These are phyloP conservation scores for Liolophura sinensis DNA, from an alignment of 1,140 invertebrate genomes.

Conservation along the genomic window DNA sequence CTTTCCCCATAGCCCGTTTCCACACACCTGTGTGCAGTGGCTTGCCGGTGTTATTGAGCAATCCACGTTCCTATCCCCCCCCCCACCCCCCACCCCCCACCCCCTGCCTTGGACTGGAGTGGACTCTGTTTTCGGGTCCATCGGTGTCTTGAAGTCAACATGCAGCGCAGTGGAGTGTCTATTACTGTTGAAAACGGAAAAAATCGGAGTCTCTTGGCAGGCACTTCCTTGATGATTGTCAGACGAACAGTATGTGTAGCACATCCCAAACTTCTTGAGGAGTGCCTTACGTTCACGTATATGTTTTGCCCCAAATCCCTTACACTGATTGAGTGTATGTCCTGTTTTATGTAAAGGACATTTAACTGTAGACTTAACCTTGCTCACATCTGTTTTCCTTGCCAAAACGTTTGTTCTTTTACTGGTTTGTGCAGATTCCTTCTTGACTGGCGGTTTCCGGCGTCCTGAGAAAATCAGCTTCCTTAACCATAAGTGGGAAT, in stretches of 20 bases:
- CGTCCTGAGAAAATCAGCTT: not conserved
- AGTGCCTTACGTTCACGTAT: slow-evolving; percentile 13
- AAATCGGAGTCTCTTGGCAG: slow-evolving; percentile 10
- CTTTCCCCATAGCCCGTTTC: too few relatives aligned
- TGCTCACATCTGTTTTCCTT: slow-evolving; percentile 2
- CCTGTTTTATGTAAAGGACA: slow-evolving; percentile 17
- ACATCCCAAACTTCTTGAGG: slow-evolving; percentile 19
- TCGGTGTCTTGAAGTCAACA: not conserved
- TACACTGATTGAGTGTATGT: slow-evolving; percentile 16
- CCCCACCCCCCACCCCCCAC: not conserved
- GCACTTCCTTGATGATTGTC: slow-evolving; percentile 10
- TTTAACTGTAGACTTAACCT: slow-evolving; percentile 3
- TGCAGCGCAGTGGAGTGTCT: slow-evolving; percentile 9
- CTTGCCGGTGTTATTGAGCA: too few relatives aligned
- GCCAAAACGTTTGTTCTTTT: not conserved
- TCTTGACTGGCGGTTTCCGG: not conserved
- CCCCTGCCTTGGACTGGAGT: slow-evolving; percentile 5
- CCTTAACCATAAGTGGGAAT: too few relatives aligned
- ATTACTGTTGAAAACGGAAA: slow-evolving; percentile 7
- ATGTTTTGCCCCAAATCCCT: slow-evolving; percentile 16
- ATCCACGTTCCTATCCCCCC: too few relatives aligned
- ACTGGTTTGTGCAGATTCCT: not conserved
- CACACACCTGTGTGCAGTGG: too few relatives aligned
- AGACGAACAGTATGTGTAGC: slow-evolving; percentile 19
- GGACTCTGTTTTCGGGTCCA: not conserved